Percentiles rank a stretch among this genome's conserved stretches.
Evolutionary conservation across 2,797 vertebrate genomes (phyloP).

Genomic region (Melanotaenia nigrans): DNA sequence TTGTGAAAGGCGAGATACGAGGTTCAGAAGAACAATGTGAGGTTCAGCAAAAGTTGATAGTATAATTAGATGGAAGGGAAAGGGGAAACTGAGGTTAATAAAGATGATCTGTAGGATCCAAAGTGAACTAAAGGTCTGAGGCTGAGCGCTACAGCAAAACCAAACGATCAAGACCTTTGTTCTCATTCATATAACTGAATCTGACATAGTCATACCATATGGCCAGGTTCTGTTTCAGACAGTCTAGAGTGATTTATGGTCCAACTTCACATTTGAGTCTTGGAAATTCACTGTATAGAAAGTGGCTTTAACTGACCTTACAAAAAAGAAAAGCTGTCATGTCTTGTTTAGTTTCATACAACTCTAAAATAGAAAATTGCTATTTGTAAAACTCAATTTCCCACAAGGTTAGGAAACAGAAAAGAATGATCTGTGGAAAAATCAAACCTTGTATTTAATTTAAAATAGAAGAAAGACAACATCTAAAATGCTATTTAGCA

Average conservation of each 20-base stretch:
- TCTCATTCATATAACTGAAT: background rate
- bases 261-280: background rate
- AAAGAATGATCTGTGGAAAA: background rate
- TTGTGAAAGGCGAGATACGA: slow-evolving; percentile 14
- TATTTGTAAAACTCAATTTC: slow-evolving; percentile 1
- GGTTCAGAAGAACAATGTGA: slow-evolving; percentile 7
- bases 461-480: background rate
- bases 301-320: background rate
- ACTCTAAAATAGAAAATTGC: background rate
- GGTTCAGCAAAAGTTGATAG: background rate
- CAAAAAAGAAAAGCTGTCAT: background rate
- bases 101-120: background rate
- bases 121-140: background rate
- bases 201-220: background rate
- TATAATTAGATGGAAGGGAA: background rate
- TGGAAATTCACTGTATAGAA: background rate
- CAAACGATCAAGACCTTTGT: background rate
- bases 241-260: background rate
- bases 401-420: background rate
- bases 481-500: background rate
- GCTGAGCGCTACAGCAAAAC: background rate
- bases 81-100: background rate
- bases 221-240: background rate
- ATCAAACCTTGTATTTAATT: background rate
- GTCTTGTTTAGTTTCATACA: background rate